These are phyloP conservation scores for Littorina saxatilis DNA, from an alignment of 1,140 invertebrate genomes.

Conservation along the genomic window DNA sequence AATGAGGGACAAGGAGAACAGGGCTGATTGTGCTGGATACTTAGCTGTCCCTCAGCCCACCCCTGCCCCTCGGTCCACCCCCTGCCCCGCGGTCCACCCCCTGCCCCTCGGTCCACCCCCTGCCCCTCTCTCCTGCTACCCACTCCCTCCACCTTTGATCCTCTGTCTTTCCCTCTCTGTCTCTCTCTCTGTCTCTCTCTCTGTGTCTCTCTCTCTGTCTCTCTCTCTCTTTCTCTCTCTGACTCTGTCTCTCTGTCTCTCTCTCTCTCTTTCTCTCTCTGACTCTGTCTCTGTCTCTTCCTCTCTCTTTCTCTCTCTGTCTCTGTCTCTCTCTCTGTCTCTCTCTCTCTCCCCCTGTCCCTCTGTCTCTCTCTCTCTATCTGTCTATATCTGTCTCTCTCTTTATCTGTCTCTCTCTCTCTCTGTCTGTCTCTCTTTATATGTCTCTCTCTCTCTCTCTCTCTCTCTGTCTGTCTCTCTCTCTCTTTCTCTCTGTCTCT, in stretches of 20 bases:
- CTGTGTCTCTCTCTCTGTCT: too few species aligned
- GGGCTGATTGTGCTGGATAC: constrained; percentile 18
- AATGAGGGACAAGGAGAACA: neutral
- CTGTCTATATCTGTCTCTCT: too few species aligned
- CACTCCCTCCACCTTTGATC: neutral
- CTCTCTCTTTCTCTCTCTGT: too few species aligned
- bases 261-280: too few species aligned
- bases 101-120: neutral
- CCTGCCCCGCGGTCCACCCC: neutral
- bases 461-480: too few species aligned
- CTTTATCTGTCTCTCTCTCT: too few species aligned
- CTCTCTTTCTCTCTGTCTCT: too few species aligned
- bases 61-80: neutral
- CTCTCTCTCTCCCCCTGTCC: neutral
- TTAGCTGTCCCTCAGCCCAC: neutral
- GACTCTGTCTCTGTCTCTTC: neutral
- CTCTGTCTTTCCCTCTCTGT: neutral
- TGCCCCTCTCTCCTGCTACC: neutral
- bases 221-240: neutral
- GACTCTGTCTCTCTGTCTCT: too few species aligned
- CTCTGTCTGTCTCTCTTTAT: too few species aligned
- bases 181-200: too few species aligned
- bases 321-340: too few species aligned
- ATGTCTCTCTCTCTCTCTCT: neutral
- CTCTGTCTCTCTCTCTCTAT: too few species aligned